A percentile compares a stretch with the other conserved stretches of the same genome.
Evolutionary conservation across 2,113 vertebrate species (phyloP).

Genomic region (Oncorhynchus gorbuscha): DNA sequence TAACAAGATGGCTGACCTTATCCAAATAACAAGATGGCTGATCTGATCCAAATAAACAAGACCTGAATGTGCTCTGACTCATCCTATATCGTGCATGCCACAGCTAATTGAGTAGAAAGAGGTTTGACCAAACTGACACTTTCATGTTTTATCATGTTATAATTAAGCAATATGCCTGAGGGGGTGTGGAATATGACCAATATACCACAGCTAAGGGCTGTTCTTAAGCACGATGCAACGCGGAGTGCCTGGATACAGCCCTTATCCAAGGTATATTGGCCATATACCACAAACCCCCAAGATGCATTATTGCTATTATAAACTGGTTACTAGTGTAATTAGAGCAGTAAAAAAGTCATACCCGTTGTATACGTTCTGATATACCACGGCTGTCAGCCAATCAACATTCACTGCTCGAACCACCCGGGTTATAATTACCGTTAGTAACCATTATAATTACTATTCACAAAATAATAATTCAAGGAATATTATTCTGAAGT

Average conservation of each 20-base stretch:
- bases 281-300: too few species aligned
- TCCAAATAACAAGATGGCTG: not conserved
- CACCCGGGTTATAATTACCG: too few species aligned
- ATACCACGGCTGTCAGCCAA: too few species aligned
- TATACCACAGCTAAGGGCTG: constrained; percentile 19
- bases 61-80: constrained; percentile 20
- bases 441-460: too few species aligned
- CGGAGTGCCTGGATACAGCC: too few species aligned
- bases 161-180: constrained; percentile 27
- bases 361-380: too few species aligned
- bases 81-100: constrained; percentile 41
- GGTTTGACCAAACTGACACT: constrained; percentile 26
- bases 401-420: too few species aligned
- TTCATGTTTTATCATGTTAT: not conserved
- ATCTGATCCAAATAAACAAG: constrained; percentile 28
- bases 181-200: not conserved
- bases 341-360: too few species aligned
- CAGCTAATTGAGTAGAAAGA: constrained; percentile 16
- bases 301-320: too few species aligned
- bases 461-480: not conserved
- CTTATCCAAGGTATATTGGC: too few species aligned
- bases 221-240: constrained; percentile 25
- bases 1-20: too few species aligned
- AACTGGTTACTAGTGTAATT: too few species aligned
- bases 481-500: constrained; percentile 18